Evolutionary conservation across 2,797 vertebrate genomes (phyloP).

Genomic region (Neostethus bicornis): DNA sequence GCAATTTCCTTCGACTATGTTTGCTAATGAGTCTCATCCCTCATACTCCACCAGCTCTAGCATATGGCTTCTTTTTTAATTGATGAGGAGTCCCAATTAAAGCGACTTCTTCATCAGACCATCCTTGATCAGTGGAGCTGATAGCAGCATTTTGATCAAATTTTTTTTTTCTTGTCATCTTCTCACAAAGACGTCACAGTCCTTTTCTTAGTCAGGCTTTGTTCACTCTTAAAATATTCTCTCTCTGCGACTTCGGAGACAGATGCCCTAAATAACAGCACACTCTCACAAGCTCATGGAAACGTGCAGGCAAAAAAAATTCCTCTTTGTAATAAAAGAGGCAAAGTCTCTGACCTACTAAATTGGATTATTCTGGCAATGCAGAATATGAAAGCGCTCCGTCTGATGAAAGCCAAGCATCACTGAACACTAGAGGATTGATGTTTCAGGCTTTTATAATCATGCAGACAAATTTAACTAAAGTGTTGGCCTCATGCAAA

Average conservation of each 20-base stretch:
- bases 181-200: conserved; percentile 44
- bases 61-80: conserved; percentile 57
- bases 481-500: background rate
- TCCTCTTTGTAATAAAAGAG: conserved; percentile 13
- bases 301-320: conserved; percentile 13
- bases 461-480: background rate
- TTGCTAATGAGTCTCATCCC: conserved; percentile 63
- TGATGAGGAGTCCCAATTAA: conserved; percentile 68
- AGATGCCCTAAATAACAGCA: conserved; percentile 56
- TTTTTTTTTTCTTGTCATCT: conserved; percentile 48
- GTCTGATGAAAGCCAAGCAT: background rate
- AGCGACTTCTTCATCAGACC: conserved; percentile 54
- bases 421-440: background rate
- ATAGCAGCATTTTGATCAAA: conserved; percentile 56
- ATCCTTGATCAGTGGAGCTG: conserved; percentile 65
- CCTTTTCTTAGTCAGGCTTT: conserved; percentile 50
- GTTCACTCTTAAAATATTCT: conserved; percentile 46
- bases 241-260: conserved; percentile 36
- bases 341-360: conserved; percentile 35
- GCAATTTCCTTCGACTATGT: conserved; percentile 5
- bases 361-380: conserved; percentile 4
- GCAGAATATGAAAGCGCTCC: background rate
- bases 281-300: conserved; percentile 37
- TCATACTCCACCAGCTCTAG: conserved; percentile 39
- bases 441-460: background rate